Conservation (phyloP, 1,140 invertebrate species). For the Tenebrio molitor region DNA sequence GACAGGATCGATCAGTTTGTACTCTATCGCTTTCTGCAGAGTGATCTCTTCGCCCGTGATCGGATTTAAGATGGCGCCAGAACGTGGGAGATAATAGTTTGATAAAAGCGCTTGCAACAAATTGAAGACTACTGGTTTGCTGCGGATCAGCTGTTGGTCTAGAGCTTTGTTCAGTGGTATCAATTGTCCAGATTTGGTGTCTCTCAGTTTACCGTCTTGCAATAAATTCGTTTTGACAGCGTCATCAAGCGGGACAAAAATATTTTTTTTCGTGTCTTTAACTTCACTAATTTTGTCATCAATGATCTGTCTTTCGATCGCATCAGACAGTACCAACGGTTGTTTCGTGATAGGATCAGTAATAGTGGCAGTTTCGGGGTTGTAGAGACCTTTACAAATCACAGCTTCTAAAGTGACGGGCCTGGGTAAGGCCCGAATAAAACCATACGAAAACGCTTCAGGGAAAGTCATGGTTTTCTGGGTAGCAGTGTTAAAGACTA, state of each 20-base stretch:
- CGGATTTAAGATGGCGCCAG: conserved; percentile 86
- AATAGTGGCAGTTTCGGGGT: conserved; percentile 78
- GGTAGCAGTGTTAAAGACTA: conserved; percentile 79
- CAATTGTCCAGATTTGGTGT: conserved; percentile 76
- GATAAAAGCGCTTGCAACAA: conserved; percentile 82
- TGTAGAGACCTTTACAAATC: conserved; percentile 79
- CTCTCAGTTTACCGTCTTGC: conserved; percentile 75
- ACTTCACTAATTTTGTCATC: conserved; percentile 87
- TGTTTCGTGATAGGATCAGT: conserved; percentile 80
- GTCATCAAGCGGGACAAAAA: conserved; percentile 77
- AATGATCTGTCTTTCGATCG: conserved; percentile 83
- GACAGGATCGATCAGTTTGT: conserved; percentile 79
- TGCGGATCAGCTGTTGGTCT: conserved; percentile 77
- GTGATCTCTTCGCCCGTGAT: conserved; percentile 81
- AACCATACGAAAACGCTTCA: conserved; percentile 78
- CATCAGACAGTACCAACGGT: conserved; percentile 79
- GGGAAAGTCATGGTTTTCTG: conserved; percentile 77
- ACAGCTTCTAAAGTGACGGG: conserved; percentile 84
- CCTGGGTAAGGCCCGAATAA: conserved; percentile 75
- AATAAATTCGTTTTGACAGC: conserved; percentile 79
- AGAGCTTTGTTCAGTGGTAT: conserved; percentile 80
- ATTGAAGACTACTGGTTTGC: conserved; percentile 77
- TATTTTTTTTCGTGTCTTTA: conserved; percentile 80
- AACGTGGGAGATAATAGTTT: conserved; percentile 83
- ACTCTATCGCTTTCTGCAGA: conserved; percentile 79